A percentile compares a stretch with the other conserved stretches of the same genome.
These are phyloP conservation scores for Balanococcus diminutus DNA, from an alignment of 2,888 invertebrate genomes.

Conservation along the genomic window DNA sequence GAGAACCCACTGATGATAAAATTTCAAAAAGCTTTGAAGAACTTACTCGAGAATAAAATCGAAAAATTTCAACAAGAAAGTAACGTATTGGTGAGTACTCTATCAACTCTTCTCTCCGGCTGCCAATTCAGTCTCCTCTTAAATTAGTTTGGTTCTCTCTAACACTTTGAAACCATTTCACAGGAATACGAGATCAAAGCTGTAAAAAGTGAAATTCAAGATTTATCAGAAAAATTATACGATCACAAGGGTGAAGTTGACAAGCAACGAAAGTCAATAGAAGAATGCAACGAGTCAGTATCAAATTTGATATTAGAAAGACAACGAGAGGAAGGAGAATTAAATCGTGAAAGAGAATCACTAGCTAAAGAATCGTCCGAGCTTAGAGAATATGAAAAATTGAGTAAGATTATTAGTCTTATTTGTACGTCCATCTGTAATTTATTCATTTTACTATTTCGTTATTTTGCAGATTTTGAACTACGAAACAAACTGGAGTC, in stretches of 20 bases:
- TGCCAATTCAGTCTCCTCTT: no score
- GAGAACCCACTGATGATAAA: slow-evolving; percentile 75
- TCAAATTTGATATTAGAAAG: slow-evolving; percentile 37
- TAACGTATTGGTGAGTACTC: neutral
- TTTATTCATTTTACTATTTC: no score
- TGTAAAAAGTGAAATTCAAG: slow-evolving; percentile 47
- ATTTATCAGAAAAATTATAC: slow-evolving; percentile 48
- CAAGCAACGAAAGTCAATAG: slow-evolving; percentile 42
- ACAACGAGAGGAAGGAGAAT: slow-evolving; percentile 38
- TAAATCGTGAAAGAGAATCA: slow-evolving; percentile 35
- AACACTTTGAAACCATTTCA: neutral
- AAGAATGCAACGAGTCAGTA: slow-evolving; percentile 51
- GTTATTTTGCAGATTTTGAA: slow-evolving; percentile 64
- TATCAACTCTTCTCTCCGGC: neutral
- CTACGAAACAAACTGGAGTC: slow-evolving; percentile 68
- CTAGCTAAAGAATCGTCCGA: slow-evolving; percentile 20
- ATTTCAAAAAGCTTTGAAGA: slow-evolving; percentile 73
- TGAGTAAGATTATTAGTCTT: slow-evolving; percentile 14
- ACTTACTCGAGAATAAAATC: slow-evolving; percentile 71
- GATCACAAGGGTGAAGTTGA: slow-evolving; percentile 40
- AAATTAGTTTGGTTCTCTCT: neutral
- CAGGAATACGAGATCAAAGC: slow-evolving; percentile 51
- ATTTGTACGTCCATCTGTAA: neutral
- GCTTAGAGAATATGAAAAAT: slow-evolving; percentile 42
- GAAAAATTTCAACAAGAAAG: neutral